Evolutionary conservation across 2,797 vertebrate genomes (phyloP).

Genomic region (Synaphobranchus kaupii): DNA sequence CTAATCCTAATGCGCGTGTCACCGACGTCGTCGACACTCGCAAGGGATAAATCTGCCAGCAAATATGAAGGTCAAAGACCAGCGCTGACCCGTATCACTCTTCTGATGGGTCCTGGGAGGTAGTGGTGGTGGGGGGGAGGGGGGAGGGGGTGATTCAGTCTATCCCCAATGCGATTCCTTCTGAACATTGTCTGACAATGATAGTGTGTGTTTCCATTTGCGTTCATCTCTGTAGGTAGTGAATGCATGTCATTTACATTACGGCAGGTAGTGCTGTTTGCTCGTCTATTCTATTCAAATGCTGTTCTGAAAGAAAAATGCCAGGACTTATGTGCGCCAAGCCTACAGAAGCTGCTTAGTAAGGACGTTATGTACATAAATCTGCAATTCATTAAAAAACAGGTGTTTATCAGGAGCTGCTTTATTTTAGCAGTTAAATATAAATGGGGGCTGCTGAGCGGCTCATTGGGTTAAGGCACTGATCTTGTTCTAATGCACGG

Average conservation of each 20-base stretch:
- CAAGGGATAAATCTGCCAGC: conserved; percentile 6
- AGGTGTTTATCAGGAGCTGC: too few species aligned
- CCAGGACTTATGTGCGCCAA: not conserved
- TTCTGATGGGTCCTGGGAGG: not conserved
- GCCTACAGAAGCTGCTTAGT: not conserved
- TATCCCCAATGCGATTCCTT: not conserved
- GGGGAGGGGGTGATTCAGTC: not conserved
- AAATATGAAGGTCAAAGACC: not conserved
- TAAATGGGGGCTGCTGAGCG: too few species aligned
- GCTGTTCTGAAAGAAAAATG: not conserved
- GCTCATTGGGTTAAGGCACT: too few species aligned
- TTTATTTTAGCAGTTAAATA: too few species aligned
- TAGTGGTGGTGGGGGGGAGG: not conserved
- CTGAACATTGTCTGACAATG: not conserved
- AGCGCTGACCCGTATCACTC: not conserved
- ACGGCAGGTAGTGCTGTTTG: not conserved
- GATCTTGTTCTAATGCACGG: too few species aligned
- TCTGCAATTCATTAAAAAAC: too few species aligned
- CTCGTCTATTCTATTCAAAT: not conserved
- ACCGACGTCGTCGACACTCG: too few species aligned
- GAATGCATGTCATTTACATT: not conserved
- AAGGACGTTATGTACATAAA: too few species aligned
- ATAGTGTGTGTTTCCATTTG: too few species aligned
- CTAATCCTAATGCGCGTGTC: conserved; percentile 1
- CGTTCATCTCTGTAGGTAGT: not conserved